Percentiles rank a stretch among this genome's conserved stretches.
Conservation (phyloP, 2,888 invertebrate genomes). For the Mycogona germanica region DNA sequence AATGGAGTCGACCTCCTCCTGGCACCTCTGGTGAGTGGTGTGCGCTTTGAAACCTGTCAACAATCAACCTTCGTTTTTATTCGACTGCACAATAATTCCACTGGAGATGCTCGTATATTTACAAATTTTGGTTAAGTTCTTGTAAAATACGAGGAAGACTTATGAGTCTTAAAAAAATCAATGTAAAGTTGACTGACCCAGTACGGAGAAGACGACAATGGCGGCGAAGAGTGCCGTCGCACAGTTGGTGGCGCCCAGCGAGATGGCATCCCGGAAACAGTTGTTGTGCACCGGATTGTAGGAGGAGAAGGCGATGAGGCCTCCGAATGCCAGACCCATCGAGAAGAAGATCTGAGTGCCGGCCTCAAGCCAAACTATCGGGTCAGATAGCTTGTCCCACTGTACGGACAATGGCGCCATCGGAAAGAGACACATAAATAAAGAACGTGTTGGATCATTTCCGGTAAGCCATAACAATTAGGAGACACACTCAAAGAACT, state of each 20-base stretch:
- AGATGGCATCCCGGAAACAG: slow-evolving; percentile 83
- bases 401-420: slow-evolving; percentile 33
- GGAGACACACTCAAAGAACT: no score
- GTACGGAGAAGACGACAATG: slow-evolving; percentile 88
- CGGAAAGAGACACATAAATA: no score
- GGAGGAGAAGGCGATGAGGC: slow-evolving; percentile 89
- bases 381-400: slow-evolving; percentile 81
- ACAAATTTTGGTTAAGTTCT: no score
- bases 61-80: no score
- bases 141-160: slow-evolving; percentile 13
- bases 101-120: no score
- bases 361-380: slow-evolving; percentile 94
- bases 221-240: slow-evolving; percentile 95
- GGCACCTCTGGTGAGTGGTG: slow-evolving; percentile 64
- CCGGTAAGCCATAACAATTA: no score
- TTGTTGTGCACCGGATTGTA: slow-evolving; percentile 96
- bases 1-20: slow-evolving; percentile 49
- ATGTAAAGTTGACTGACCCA: slow-evolving; percentile 43
- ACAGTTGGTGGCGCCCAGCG: slow-evolving; percentile 86
- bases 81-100: no score
- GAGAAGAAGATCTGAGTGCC: slow-evolving; percentile 98
- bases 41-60: slow-evolving; percentile 70
- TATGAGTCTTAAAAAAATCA: not conserved
- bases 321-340: slow-evolving; percentile 87
- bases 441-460: no score